Base-by-base conservation (phyloP, 1,140 invertebrate genomes). In the Listronotus bonariensis region DNA sequence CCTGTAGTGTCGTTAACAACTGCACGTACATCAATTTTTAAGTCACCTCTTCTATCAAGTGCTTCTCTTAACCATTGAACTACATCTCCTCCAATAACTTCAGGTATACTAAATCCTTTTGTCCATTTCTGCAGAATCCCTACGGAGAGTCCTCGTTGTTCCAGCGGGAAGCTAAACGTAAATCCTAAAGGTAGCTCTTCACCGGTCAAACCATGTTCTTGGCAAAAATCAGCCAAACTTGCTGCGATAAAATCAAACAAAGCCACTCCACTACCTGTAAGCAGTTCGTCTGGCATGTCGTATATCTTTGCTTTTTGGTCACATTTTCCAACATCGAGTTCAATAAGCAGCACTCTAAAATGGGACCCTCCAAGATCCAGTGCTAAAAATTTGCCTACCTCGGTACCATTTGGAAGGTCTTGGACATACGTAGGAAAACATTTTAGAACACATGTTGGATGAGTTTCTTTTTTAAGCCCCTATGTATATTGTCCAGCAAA, bases 361-460 rank as follows among this genome's bases (percentile, higher is more conserved):
- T 99, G 99, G n/a, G 97, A 99, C 0, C 98, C 98, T 34, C 98
- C 97, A 68, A 99, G 85, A 83, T 99, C 98, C 65, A 99, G 82
- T 0, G 98, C 97, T 73, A 99, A 81, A 79, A 96, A 98, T 82
- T 97, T 93, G 46, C 98, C 98, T 59, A 86, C 83, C 84, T 99
- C 97, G 91, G 91, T 91, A 67, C 97, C 97, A 80, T 96, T 93
- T 0, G 97, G 97, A 65, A 99, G 86, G 77, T 97, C 89, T 78
- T 96, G 91, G 17, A 99, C 96, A 76, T 96, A 99, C 0, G 97
- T 98, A 17, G 76, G 72, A 43, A 76, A 79, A 81, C 92, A 93
- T 81, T 97, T 98, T 6, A 97, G 88, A 56, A 87, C 87, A 0
- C 96, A 85, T 14, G 84, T 81, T 0, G 83, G 79, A 76, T 98